Evolutionary conservation across 1,140 invertebrate genomes (phyloP), one percentile per base, ranked within the genome.

Genomic region (Heliconius hewitsoni): DNA sequence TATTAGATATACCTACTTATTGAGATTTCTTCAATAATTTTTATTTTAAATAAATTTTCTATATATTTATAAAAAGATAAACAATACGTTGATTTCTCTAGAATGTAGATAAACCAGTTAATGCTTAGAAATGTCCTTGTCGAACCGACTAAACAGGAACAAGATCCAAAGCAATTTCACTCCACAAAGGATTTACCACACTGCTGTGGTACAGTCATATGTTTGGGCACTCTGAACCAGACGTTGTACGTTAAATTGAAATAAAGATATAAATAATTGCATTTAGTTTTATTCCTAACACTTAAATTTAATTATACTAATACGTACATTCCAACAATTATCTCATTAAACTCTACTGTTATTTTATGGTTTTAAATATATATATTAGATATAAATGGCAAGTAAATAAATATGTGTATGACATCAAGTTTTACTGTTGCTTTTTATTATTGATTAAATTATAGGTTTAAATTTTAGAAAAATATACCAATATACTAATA

Each of bases 91-190:
- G 52, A 55, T 19, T 55, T 23, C 16, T 23, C 50, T 52, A 19
- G 50, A 52, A 52, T 46, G 4, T 46, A 60, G 9, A 60, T 27
- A 60, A 60, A 23, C 55, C 8, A 60, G n/a, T 60, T 60, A 71
- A 71, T 37, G 70, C 30, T 18, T 71, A 71, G 70, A 71, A 71
- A 34, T 71, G 70, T 34, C 39, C 5, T 37, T 71, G 57, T 77
- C 76, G 55, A 71, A 77, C 66, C 57, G 46, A 71, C 66, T 77
- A 60, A 77, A 66, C 42, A 77, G 46, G 71, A 66, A 30, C 39
- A 77, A 77, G 76, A 52, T 70, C 52, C 37, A 77, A 71, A 52
- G 66, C 76, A 77, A 77, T 77, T 71, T 77, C 76, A 46, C 39
- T n/a, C 11, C 23, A 77, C 57, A 27, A 71, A 77, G 11, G 76